Percentiles rank a stretch among this genome's conserved stretches.
Evolutionary conservation across 2,888 invertebrate species (phyloP).

Genomic region (Ochropleura plecta): DNA sequence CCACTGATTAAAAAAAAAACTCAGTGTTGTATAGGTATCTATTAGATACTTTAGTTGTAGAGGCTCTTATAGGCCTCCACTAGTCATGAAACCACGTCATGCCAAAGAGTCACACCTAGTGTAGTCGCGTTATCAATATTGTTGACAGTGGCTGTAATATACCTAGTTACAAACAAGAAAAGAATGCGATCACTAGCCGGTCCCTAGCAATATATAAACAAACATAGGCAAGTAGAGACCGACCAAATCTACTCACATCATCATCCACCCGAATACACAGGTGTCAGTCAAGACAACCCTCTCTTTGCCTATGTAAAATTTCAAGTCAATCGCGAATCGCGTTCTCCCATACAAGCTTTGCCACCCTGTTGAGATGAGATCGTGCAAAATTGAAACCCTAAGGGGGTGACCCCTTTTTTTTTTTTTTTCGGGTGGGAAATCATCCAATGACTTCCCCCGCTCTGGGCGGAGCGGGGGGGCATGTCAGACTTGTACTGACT

Average conservation of each 20-base stretch:
- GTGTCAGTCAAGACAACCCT: neutral
- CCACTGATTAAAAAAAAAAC: neutral
- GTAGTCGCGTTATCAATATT: neutral
- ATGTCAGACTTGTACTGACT: too few species aligned
- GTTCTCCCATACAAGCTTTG: too few species aligned
- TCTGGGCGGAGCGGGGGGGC: too few species aligned
- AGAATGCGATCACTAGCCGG: neutral
- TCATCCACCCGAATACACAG: constrained; percentile 7
- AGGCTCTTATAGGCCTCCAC: neutral
- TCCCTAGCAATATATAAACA: too few species aligned
- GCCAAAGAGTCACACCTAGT: neutral
- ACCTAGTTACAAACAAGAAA: neutral
- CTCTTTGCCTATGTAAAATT: too few species aligned
- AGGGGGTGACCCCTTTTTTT: too few species aligned
- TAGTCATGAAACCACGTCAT: neutral
- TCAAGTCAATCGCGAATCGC: too few species aligned
- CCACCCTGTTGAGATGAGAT: too few species aligned
- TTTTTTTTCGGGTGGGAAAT: too few species aligned
- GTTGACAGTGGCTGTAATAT: neutral
- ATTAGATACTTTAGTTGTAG: neutral
- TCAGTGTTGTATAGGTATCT: neutral
- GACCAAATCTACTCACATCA: neutral
- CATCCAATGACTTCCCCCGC: too few species aligned
- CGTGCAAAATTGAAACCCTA: too few species aligned
- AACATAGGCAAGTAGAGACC: neutral